phyloP scores from a whole-genome alignment of 1,140 invertebrate genomes.

The Zaprionus africanus region DNA sequence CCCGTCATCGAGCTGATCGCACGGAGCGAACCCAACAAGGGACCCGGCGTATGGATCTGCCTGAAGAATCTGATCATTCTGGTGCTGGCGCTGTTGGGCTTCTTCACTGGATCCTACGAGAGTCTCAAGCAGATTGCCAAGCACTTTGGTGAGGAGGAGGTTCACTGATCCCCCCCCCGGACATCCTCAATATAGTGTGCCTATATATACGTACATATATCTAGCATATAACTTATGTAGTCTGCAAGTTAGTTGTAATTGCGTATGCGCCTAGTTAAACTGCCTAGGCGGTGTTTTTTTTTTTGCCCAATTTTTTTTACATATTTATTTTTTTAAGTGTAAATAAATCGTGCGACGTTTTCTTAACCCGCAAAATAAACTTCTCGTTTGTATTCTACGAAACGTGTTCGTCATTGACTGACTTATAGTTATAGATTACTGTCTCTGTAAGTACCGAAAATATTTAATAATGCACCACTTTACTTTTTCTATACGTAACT shows the following conservation, averaged over 20 bases:
- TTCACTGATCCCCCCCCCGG: slow-evolving; percentile 19
- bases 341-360: slow-evolving; percentile 31
- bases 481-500: neutral
- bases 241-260: slow-evolving; percentile 3
- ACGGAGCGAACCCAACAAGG: slow-evolving; percentile 85
- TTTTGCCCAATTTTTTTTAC: slow-evolving; percentile 12
- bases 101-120: slow-evolving; percentile 90
- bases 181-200: neutral
- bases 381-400: neutral
- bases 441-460: neutral
- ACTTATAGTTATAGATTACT: neutral
- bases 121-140: slow-evolving; percentile 87
- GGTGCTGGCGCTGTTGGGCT: slow-evolving; percentile 88
- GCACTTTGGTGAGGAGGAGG: slow-evolving; percentile 68
- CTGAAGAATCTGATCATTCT: slow-evolving; percentile 88
- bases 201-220: neutral
- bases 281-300: slow-evolving; percentile 6
- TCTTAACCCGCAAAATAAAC: neutral
- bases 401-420: neutral
- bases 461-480: neutral
- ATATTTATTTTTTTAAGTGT: slow-evolving; percentile 22
- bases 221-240: neutral
- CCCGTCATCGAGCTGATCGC: slow-evolving; percentile 93
- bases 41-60: slow-evolving; percentile 83
- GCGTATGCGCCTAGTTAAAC: slow-evolving; percentile 15